Conservation (phyloP, 2,888 invertebrate genomes). For the Cataglyphis rosenhaueri region DNA sequence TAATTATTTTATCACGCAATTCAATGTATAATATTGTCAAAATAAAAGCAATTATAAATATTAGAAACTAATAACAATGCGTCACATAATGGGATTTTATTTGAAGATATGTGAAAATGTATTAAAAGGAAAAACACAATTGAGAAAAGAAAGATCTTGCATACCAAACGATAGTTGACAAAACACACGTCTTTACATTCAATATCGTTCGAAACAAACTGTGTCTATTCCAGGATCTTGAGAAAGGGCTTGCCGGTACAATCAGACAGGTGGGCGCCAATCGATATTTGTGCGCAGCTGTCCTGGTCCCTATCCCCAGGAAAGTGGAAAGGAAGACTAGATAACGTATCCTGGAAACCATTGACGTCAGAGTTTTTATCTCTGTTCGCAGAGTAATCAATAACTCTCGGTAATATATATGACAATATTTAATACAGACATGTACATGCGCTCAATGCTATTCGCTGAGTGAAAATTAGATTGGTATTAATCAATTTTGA, state of each 20-base stretch:
- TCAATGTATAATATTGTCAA: neutral
- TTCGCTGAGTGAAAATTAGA: neutral
- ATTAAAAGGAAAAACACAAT: neutral
- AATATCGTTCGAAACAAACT: conserved; percentile 13
- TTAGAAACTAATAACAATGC: neutral
- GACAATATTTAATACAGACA: conserved; percentile 12
- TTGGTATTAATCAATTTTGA: neutral
- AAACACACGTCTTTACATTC: neutral
- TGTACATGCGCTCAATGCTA: neutral
- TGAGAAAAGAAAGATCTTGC: neutral
- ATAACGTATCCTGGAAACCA: conserved; percentile 48
- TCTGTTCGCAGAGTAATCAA: conserved; percentile 24
- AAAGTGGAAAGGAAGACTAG: conserved; percentile 10
- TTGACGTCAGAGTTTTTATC: conserved; percentile 47
- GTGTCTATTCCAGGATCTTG: neutral
- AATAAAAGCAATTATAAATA: neutral
- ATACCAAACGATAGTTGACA: neutral
- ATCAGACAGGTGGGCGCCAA: conserved; percentile 35
- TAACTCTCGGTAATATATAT: conserved; percentile 11
- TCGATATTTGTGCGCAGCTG: conserved; percentile 48
- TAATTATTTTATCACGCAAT: neutral
- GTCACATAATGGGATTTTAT: neutral
- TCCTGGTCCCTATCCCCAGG: conserved; percentile 10
- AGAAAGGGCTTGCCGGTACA: neutral
- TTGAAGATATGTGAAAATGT: neutral